Base-by-base conservation (phyloP, 2,113 vertebrate species). In the Sporophila hypoxantha region DNA sequence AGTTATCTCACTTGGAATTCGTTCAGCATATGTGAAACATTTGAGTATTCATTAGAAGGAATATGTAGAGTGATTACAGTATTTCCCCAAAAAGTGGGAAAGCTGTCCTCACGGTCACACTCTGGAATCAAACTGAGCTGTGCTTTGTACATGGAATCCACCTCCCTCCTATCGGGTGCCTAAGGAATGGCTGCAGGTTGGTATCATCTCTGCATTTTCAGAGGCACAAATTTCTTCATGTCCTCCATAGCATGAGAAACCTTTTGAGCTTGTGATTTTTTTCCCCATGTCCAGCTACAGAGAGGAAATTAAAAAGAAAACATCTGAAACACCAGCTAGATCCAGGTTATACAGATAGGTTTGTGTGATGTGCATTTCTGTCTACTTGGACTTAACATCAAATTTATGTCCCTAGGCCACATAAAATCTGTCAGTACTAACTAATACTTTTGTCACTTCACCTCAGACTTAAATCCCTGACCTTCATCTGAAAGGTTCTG, bases 351-450 rank as follows among this genome's bases (percentile, higher is more conserved):
- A 62, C 18, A 36, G 52, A 50, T 8, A 23, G 10, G 16, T 68
- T 61, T 71, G 34, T 65, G 47, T 65, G 53, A 85, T 50, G 41
- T 36, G 21, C 37, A 14, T 61, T 91, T 91, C 71, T 76, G 56
- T 59, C 70, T 87, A 4, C 27, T 41, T 76, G 42, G 60, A 94
- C 75, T 67, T 69, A 70, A 81, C 42, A 78, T 69, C 67, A 93
- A 65, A 53, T 71, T 68, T 77, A 77, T 47, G 21, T 68, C 76
- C 61, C 37, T 41, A 89, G 61, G 91, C 82, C 34, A 75, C 55
- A 75, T 75, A 83, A 90, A 82, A 91, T 76, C 56, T 90, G 79
- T 75, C 92, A 89, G 56, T 85, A 49, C 61, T 89, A 75, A 88
- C 62, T 67, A 93, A 70, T 22, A 61, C 17, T 76, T 60, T 65